Base-by-base conservation (phyloP, 2,888 invertebrate genomes). In the Parapristionchus giblindavisi region DNA sequence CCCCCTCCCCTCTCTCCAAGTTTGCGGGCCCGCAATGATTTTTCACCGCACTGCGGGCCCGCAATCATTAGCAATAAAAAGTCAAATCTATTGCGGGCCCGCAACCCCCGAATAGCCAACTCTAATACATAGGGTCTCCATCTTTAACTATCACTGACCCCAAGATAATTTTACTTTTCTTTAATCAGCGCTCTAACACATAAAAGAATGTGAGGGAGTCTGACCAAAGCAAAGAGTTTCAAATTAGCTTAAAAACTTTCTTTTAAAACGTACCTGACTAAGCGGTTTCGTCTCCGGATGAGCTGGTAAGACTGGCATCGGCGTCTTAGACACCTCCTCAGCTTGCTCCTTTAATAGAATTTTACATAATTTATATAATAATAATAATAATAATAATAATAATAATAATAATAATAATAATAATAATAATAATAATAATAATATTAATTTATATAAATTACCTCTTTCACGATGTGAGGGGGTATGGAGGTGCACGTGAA, bases 401-500 rank as follows among this genome's bases (percentile, higher is more conserved):
- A 24, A 61, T 14, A 61, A 11, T 61, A 8, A 14, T 61, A n/a
- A n/a, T n/a, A n/a, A 38, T 70, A 43, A 43, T 14, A 43, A 43
- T 14, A 43, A 43, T 43, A 8, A 43, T 14, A 17, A 43, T 43
- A 56, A 27, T 27, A 6, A 56, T 14, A n/a, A 14, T 14, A 24
- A 61, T 14, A 61, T 29, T 61, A 8, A 14, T 61, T 27, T n/a
- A 56, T 52, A 68, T 36, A 0, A 21, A 71, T 43, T 21, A 76
- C 68, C 79, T 73, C 86, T 78, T 79, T 84, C 75, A 77, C 83
- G 68, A 87, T 77, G 70, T 87, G 87, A n/a, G 83, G 81, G 14
- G 87, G 87, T n/a, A 85, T 71, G 8, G 85, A 82, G 29, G 87
- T 85, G 76, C 85, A 82, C 2, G 87, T 87, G 71, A 87, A 74